Evolutionary conservation across 2,888 invertebrate genomes (phyloP).

Genomic region (Chorisops tibialis): DNA sequence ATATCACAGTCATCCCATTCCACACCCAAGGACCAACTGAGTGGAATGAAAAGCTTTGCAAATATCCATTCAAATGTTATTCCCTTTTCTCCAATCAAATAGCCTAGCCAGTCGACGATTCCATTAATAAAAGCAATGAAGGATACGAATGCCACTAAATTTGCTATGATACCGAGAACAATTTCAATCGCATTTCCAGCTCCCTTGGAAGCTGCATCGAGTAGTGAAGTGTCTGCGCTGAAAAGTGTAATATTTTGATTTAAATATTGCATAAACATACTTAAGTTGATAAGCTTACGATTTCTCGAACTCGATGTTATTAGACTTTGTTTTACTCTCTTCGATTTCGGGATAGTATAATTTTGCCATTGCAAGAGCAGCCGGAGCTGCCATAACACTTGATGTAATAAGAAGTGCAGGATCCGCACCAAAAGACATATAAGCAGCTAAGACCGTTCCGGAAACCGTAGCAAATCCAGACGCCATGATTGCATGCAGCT

Average conservation of each 20-base stretch:
- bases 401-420: slow-evolving; percentile 88
- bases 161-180: slow-evolving; percentile 83
- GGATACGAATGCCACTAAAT: slow-evolving; percentile 87
- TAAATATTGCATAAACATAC: not conserved
- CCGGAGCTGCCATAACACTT: slow-evolving; percentile 95
- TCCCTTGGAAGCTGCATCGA: slow-evolving; percentile 91
- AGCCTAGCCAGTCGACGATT: slow-evolving; percentile 75
- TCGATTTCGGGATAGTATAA: slow-evolving; percentile 90
- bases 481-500: slow-evolving; percentile 89
- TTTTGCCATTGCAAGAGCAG: slow-evolving; percentile 85
- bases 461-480: slow-evolving; percentile 95
- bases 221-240: slow-evolving; percentile 76
- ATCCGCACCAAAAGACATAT: slow-evolving; percentile 84
- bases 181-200: slow-evolving; percentile 77
- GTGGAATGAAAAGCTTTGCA: slow-evolving; percentile 85
- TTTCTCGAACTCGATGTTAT: slow-evolving; percentile 68
- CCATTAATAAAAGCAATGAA: slow-evolving; percentile 82
- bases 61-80: slow-evolving; percentile 71
- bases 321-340: slow-evolving; percentile 68
- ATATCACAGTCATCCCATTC: slow-evolving; percentile 62
- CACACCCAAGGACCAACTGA: slow-evolving; percentile 84
- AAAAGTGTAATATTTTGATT: slow-evolving; percentile 34
- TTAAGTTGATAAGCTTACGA: slow-evolving; percentile 58
- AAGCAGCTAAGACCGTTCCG: slow-evolving; percentile 89
- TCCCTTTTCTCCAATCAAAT: slow-evolving; percentile 65